phyloP scores from a whole-genome alignment of 2,888 invertebrate genomes.

The Pristionchus mayeri region DNA sequence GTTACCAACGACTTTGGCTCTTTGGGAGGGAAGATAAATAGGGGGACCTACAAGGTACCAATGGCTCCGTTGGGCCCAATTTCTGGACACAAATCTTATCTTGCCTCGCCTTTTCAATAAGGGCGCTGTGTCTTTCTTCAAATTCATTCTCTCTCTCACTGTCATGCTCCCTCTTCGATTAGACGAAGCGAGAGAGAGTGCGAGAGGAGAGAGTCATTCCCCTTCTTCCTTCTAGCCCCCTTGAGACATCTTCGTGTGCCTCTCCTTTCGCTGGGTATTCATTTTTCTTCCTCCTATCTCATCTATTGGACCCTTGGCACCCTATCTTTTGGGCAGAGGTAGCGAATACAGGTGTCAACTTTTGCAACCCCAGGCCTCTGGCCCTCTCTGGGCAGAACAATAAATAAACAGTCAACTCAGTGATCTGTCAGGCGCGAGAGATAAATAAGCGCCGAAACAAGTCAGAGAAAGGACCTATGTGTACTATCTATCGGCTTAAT shows the following conservation, averaged over 20 bases:
- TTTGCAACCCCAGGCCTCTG: not conserved
- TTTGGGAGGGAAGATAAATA: not conserved
- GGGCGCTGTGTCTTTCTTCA: not conserved
- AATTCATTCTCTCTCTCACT: not conserved
- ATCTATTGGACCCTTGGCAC: slow-evolving; percentile 31
- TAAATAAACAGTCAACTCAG: slow-evolving; percentile 35
- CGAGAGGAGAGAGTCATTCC: not conserved
- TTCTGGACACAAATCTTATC: slow-evolving; percentile 3
- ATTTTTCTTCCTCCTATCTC: not conserved
- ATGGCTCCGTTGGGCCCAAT: not conserved
- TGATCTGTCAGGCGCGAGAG: not conserved
- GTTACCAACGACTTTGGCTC: slow-evolving; percentile 24
- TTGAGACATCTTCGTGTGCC: slow-evolving; percentile 22
- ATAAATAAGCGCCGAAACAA: slow-evolving; percentile 17
- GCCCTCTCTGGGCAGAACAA: not conserved
- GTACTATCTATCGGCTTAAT: too few species aligned
- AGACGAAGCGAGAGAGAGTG: too few species aligned
- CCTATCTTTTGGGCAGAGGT: slow-evolving; percentile 9
- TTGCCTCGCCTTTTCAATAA: slow-evolving; percentile 20
- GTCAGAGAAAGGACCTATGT: too few species aligned
- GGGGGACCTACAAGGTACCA: not conserved
- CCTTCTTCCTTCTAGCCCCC: slow-evolving; percentile 12
- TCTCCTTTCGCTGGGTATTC: slow-evolving; percentile 15
- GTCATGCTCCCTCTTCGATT: too few species aligned
- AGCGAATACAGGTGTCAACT: not conserved